These are phyloP conservation scores for Athetis lepigone DNA, from an alignment of 2,888 invertebrate species.

Conservation along the genomic window DNA sequence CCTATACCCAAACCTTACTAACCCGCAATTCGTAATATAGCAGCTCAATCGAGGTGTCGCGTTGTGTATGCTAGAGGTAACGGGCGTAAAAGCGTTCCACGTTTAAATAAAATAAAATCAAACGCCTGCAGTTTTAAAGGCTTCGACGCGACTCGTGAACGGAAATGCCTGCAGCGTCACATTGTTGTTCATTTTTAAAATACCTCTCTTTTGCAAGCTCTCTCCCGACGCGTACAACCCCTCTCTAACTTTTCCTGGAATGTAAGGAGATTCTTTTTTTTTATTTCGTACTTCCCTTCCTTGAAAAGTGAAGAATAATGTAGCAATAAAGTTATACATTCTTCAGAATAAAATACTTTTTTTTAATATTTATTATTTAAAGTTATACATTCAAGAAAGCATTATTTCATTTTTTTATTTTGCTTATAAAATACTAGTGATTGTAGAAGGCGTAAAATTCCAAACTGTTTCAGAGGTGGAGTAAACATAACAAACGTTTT, in stretches of 20 bases:
- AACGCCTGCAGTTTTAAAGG: slow-evolving; percentile 64
- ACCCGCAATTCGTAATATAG: too few relatives aligned
- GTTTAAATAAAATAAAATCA: slow-evolving; percentile 69
- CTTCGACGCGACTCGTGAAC: slow-evolving; percentile 49
- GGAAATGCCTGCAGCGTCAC: slow-evolving; percentile 60
- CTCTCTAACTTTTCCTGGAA: slow-evolving; percentile 34
- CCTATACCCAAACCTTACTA: too few relatives aligned
- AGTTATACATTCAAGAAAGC: too few relatives aligned
- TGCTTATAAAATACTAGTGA: too few relatives aligned
- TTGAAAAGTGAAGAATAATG: slow-evolving; percentile 3
- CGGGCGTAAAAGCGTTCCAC: slow-evolving; percentile 57
- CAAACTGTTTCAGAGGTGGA: too few relatives aligned
- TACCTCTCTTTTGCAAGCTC: slow-evolving; percentile 26
- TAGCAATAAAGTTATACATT: slow-evolving; percentile 6
- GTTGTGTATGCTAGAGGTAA: slow-evolving; percentile 43
- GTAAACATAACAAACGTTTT: too few relatives aligned
- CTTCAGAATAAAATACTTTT: too few relatives aligned
- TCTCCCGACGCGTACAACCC: slow-evolving; percentile 14
- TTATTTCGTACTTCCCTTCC: slow-evolving; percentile 2
- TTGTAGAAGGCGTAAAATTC: too few relatives aligned
- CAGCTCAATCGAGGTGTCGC: slow-evolving; percentile 31
- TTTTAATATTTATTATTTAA: too few relatives aligned
- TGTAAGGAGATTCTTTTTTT: slow-evolving; percentile 8
- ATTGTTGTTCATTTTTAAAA: slow-evolving; percentile 51
- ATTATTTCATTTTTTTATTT: too few relatives aligned